Base-by-base conservation (phyloP, 2,113 vertebrate genomes). In the Marmota flaviventris region DNA sequence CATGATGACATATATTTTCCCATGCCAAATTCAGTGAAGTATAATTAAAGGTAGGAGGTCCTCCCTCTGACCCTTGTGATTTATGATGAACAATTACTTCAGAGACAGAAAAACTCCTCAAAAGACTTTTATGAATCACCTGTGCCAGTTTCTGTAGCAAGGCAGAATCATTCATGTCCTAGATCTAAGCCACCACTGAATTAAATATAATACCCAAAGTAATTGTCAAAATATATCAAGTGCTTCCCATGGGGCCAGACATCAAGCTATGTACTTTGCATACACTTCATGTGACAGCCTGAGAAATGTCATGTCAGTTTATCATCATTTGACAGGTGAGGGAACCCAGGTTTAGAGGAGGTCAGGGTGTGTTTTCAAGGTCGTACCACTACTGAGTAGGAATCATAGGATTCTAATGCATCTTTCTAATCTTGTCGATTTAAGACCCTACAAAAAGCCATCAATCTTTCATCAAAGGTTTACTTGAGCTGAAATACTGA, bases 11-110 rank as follows among this genome's bases (percentile, higher is more conserved):
- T 63, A 75, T 12, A 82, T 9, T 83, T 87, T 53, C 22, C 22
- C 69, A 73, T 0, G 83, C 48, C 9, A 78, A 73, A 69, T 53
- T 22, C 11, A 34, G 29, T 29, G n/a, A 83, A 86, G 14, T 72
- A 45, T 37, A 83, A 93, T 16, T 84, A 24, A 73, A 84, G 24
- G 34, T 37, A 18, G 22, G 5, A 78, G 92, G 45, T 58, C 0
- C 37, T 24, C 27, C 37, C 90, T 92, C 18, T 48, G 24, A 83
- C 25, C 16, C 22, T 84, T 85, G 7, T 73, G 37, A 37, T 65
- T 84, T 93, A 93, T 45, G n/a, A 75, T 65, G 27, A 85, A 39
- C 53, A 96, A 89, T 89, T 93, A 67, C 8, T 67, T 7, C 14
- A 91, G 69, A 91, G 17, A 89, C 8, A 85, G 48, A 72, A 85